Conservation (phyloP, 2,113 vertebrate species). For the Speoplatyrhinus poulsoni region DNA sequence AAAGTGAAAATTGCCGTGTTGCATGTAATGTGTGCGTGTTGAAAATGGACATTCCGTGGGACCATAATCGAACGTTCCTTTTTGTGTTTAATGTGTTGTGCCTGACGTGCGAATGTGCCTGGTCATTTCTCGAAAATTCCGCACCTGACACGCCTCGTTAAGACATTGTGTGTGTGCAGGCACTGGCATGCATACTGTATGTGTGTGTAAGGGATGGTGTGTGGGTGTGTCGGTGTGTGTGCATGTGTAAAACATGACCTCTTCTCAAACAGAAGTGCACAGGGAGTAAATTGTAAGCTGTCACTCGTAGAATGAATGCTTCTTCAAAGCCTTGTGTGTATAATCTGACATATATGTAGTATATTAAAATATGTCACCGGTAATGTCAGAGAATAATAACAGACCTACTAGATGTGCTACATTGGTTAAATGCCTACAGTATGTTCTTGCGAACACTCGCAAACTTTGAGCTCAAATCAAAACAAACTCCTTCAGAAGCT, state of each 20-base stretch:
- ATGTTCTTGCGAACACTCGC: no score
- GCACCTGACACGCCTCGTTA: slow-evolving; percentile 68
- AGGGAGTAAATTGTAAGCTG: no score
- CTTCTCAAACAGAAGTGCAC: neutral
- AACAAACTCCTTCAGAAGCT: no score
- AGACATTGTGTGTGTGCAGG: slow-evolving; percentile 14
- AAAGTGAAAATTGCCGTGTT: slow-evolving; percentile 52
- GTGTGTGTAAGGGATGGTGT: slow-evolving; percentile 2
- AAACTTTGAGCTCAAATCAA: no score
- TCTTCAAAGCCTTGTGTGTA: no score
- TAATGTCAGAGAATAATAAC: no score
- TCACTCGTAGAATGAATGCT: no score
- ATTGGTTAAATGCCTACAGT: no score
- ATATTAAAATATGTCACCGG: no score
- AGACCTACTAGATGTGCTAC: no score
- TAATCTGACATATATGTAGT: no score
- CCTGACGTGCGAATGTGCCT: slow-evolving; percentile 66
- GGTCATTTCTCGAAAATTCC: slow-evolving; percentile 65
- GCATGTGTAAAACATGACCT: neutral
- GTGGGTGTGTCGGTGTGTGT: slow-evolving; percentile 2
- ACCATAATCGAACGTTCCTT: slow-evolving; percentile 56
- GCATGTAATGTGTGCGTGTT: slow-evolving; percentile 55
- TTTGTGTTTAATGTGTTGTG: slow-evolving; percentile 66
- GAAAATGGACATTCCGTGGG: slow-evolving; percentile 61
- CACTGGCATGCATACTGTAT: neutral